phyloP scores from a whole-genome alignment of 2,888 invertebrate species.

The Synergus japonicus region DNA sequence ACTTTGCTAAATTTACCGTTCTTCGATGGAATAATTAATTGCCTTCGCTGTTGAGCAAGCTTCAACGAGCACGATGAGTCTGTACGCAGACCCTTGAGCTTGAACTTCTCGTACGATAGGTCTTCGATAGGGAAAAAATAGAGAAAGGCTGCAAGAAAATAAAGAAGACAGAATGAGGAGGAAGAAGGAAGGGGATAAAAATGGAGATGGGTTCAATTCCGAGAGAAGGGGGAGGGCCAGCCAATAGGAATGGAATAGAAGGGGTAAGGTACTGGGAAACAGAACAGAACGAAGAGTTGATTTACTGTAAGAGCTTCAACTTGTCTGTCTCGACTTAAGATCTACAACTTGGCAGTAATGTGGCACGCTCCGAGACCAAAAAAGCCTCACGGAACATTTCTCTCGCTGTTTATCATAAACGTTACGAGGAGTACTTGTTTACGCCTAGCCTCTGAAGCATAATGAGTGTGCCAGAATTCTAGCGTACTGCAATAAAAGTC shows the following conservation, averaged over 20 bases:
- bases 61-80: background rate
- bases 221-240: background rate
- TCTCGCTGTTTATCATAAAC: slow-evolving; percentile 38
- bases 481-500: background rate
- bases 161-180: background rate
- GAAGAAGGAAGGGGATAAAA: background rate
- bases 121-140: background rate
- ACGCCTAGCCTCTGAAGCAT: background rate
- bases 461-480: background rate
- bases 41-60: slow-evolving; percentile 5
- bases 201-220: background rate
- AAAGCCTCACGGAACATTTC: slow-evolving; percentile 33
- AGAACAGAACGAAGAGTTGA: slow-evolving; percentile 29
- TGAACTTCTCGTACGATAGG: background rate
- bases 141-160: background rate
- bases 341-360: slow-evolving; percentile 39
- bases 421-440: slow-evolving; percentile 21
- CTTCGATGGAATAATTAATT: slow-evolving; percentile 37
- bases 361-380: slow-evolving; percentile 25
- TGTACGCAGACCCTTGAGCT: slow-evolving; percentile 4
- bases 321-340: slow-evolving; percentile 32
- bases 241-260: slow-evolving; percentile 7
- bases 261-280: slow-evolving; percentile 13
- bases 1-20: slow-evolving; percentile 29
- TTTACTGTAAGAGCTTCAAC: slow-evolving; percentile 28